phyloP scores from a whole-genome alignment of 2,797 vertebrate species.

The Cyprinodon diabolis region DNA sequence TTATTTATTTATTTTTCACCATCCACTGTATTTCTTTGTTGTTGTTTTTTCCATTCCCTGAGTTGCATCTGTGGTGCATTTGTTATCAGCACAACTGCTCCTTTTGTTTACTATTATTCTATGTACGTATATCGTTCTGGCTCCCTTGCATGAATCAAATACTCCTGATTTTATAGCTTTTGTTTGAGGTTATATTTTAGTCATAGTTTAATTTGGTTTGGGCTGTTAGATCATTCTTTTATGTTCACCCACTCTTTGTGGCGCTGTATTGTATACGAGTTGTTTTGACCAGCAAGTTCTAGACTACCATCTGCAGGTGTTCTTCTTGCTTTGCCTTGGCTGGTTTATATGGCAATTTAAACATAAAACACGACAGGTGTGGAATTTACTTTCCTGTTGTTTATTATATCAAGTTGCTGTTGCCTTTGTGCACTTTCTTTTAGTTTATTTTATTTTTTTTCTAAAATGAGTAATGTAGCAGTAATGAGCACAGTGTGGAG shows the following conservation, averaged over 20 bases:
- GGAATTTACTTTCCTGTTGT: neutral
- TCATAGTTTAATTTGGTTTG: neutral
- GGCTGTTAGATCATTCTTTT: neutral
- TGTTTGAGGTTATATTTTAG: neutral
- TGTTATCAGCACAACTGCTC: neutral
- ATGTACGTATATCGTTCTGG: neutral
- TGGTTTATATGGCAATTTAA: neutral
- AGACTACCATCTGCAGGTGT: neutral
- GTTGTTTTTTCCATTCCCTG: neutral
- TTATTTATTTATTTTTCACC: neutral
- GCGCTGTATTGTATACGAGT: neutral
- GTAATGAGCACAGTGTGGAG: conserved; percentile 8
- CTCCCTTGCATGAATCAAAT: neutral
- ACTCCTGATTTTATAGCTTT: neutral
- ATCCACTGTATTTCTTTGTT: neutral
- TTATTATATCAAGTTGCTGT: conserved; percentile 11
- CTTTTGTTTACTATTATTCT: neutral
- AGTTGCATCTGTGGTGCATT: neutral
- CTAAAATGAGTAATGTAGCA: conserved; percentile 8
- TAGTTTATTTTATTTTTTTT: neutral
- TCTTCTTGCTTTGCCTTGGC: neutral
- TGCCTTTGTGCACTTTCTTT: conserved; percentile 5
- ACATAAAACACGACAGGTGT: neutral
- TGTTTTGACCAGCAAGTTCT: neutral
- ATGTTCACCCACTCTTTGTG: neutral